Conservation (phyloP, 2,797 vertebrate genomes). For the Coregonus sp. region DNA sequence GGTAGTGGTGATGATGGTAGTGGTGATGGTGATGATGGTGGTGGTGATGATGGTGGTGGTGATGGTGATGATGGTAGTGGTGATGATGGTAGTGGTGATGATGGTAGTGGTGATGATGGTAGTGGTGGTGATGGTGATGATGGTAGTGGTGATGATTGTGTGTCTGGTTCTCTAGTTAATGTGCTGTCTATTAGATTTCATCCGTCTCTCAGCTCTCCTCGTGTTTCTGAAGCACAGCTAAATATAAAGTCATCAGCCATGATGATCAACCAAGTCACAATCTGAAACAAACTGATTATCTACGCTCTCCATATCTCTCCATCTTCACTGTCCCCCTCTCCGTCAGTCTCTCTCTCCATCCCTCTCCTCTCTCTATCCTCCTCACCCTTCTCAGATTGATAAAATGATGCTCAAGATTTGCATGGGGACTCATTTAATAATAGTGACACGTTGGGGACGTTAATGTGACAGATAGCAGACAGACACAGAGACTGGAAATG, state of each 20-base stretch:
- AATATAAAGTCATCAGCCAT: constrained; percentile 51
- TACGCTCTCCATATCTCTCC: too few species aligned
- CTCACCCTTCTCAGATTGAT: constrained; percentile 48
- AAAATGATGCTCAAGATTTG: constrained; percentile 51
- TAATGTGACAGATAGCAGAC: constrained; percentile 62
- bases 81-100: too few species aligned
- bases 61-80: too few species aligned
- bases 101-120: rapidly evolving
- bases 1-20: rapidly evolving
- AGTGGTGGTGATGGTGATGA: rapidly evolving
- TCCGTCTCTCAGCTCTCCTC: constrained; percentile 20
- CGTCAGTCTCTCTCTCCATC: not conserved
- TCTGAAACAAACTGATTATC: constrained; percentile 42
- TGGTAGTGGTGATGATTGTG: too few species aligned
- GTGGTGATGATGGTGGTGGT: rapidly evolving
- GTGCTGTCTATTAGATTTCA: constrained; percentile 46
- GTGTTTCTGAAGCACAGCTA: constrained; percentile 44
- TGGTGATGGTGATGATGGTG: too few species aligned
- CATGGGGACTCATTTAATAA: constrained; percentile 50
- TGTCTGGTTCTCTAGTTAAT: constrained; percentile 31
- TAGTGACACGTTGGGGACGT: constrained; percentile 34
- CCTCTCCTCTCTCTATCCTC: not conserved
- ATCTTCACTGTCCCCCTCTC: too few species aligned
- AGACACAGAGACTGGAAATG: constrained; percentile 15
- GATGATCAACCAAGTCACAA: constrained; percentile 54